phyloP scores from a whole-genome alignment of 2,888 invertebrate species.

The Lysandra bellargus region DNA sequence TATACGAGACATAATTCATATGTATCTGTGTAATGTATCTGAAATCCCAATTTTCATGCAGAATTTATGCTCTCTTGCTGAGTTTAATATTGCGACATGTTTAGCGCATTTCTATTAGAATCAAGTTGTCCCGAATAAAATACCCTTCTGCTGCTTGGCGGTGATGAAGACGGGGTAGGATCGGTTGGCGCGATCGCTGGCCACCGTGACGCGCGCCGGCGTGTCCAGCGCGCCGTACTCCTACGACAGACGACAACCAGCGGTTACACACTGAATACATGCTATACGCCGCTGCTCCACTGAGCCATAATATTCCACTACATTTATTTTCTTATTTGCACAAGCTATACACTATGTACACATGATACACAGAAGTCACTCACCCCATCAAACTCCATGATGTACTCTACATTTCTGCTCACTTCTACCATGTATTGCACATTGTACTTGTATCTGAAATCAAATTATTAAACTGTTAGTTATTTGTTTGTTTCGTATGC shows the following conservation, averaged over 20 bases:
- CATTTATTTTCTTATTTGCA: too few species aligned
- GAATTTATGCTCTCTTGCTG: too few species aligned
- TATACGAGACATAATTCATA: too few species aligned
- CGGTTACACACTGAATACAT: background rate
- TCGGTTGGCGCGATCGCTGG: constrained; percentile 72
- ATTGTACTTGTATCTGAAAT: constrained; percentile 69
- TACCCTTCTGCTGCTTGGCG: constrained; percentile 84
- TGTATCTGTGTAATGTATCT: too few species aligned
- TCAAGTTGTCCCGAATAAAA: background rate
- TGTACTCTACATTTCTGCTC: constrained; percentile 70
- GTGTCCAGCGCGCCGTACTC: constrained; percentile 57
- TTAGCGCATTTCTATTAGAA: too few species aligned
- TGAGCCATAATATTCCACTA: too few species aligned
- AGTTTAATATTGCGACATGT: too few species aligned
- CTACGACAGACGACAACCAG: constrained; percentile 44
- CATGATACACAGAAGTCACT: constrained; percentile 41
- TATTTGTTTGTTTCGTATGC: too few species aligned
- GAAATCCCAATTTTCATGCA: too few species aligned
- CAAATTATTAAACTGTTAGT: constrained; percentile 33
- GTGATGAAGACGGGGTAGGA: constrained; percentile 86
- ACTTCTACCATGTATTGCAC: constrained; percentile 61
- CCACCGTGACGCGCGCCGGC: constrained; percentile 72
- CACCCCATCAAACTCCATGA: constrained; percentile 76
- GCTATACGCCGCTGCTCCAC: too few species aligned
- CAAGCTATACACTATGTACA: too few species aligned